Base-by-base conservation (phyloP, 2,797 vertebrate species). In the Loris lydekkerianus region DNA sequence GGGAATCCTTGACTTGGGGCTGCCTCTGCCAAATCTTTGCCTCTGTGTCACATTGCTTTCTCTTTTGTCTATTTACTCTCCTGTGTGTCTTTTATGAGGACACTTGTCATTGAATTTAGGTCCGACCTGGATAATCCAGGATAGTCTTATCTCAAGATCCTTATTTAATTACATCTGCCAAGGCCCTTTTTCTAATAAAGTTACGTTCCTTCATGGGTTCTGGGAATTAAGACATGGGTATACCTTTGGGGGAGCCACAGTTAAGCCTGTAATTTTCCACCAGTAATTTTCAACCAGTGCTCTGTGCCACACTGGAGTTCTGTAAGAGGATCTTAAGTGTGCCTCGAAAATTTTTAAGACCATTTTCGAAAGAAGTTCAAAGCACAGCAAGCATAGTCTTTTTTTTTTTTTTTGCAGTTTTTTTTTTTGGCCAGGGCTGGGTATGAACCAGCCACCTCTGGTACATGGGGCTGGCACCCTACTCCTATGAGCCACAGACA, bases 171-270 rank as follows among this genome's bases (percentile, higher is more conserved):
- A 69, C 20, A 43, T 65, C 21, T 89, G 29, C 37, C 85, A 91
- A 93, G 69, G 82, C 11, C 25, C 10, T 80, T 76, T 86, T 77
- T 46, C 75, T 31, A 69, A 80, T 89, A 60, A 94, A 29, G 58
- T 73, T 46, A 75, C 10, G 17, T 34, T 89, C 23, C 34, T 61
- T 60, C 56, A 29, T n/a, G 3, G 21, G 49, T 60, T 89, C 25
- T 60, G 73, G 49, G 69, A 18, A 53, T 88, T 88, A 97, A 58
- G 34, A 83, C 0, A 7, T 61, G 17, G 0, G 37, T n/a, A 27
- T 70, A 40, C 3, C 8, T 84, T 88, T 90, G 73, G 0, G 10
- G 8, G 25, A 43, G 23, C 4, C 27, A 73, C 34, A 20, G 67
- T 76, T 82, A 11, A 18, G 31, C 25, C 34, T 34, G 34, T 34